Evolutionary conservation across 2,888 invertebrate genomes (phyloP).

Genomic region (Eulithis testata): DNA sequence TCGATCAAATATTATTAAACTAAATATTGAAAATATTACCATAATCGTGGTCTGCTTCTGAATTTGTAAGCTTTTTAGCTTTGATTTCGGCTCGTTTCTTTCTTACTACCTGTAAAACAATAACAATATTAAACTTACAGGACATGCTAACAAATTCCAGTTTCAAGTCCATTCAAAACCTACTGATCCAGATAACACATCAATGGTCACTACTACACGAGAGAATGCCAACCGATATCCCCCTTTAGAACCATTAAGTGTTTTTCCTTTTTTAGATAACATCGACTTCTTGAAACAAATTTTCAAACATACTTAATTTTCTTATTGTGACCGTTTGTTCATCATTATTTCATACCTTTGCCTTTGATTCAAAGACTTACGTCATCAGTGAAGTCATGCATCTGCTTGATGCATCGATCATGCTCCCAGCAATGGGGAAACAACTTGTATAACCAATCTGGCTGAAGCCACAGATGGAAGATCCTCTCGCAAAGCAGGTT

Average conservation of each 20-base stretch:
- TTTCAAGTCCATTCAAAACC: neutral
- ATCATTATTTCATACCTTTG: neutral
- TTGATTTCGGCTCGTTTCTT: conserved; percentile 61
- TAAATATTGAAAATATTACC: conserved; percentile 47
- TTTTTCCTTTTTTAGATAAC: too few species aligned
- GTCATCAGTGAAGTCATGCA: conserved; percentile 85
- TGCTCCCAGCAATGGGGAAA: conserved; percentile 80
- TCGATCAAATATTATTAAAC: neutral
- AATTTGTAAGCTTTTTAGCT: conserved; percentile 47
- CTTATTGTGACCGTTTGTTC: too few species aligned
- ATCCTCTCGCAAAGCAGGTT: conserved; percentile 67
- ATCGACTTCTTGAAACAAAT: too few species aligned
- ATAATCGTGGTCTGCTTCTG: conserved; percentile 58
- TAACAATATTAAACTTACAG: neutral
- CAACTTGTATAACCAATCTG: conserved; percentile 83
- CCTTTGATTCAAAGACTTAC: conserved; percentile 50
- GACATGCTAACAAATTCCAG: too few species aligned
- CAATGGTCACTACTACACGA: too few species aligned
- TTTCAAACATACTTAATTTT: too few species aligned
- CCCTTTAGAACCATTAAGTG: too few species aligned
- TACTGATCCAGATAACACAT: too few species aligned
- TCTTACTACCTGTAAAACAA: conserved; percentile 58
- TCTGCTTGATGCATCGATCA: conserved; percentile 72
- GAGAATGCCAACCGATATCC: too few species aligned
- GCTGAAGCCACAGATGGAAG: conserved; percentile 77